phyloP scores from a whole-genome alignment of 2,113 vertebrate species.

The Pao palembangensis region DNA sequence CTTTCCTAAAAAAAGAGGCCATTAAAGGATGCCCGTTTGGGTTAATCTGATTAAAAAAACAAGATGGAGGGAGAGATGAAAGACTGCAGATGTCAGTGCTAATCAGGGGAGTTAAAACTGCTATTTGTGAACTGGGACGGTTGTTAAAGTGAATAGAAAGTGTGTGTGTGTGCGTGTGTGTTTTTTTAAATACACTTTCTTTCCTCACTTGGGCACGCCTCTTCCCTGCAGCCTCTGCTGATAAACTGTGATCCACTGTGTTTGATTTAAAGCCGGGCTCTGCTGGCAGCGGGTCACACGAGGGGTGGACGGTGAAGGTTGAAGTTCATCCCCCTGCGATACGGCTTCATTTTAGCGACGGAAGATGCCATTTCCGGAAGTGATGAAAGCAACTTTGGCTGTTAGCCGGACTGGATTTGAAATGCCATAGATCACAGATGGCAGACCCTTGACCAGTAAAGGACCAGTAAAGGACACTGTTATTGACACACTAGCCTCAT shows the following conservation, averaged over 20 bases:
- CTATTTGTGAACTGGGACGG: conserved; percentile 75
- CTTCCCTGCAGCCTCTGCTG: conserved; percentile 53
- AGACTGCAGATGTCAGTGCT: conserved; percentile 80
- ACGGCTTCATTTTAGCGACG: conserved; percentile 33
- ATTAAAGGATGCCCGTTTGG: conserved; percentile 88
- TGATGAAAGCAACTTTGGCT: conserved; percentile 46
- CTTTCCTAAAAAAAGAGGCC: conserved; percentile 74
- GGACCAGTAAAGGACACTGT: background rate
- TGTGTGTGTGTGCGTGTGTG: conserved; percentile 49
- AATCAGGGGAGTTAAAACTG: conserved; percentile 76
- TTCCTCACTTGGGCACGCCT: conserved; percentile 63
- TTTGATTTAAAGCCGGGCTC: conserved; percentile 47
- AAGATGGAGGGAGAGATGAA: conserved; percentile 82
- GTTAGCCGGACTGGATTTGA: conserved; percentile 36
- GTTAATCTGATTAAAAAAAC: conserved; percentile 82
- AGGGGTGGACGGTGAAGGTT: conserved; percentile 38
- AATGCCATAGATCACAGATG: background rate
- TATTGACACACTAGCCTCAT: conserved; percentile 9
- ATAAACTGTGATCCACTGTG: conserved; percentile 58
- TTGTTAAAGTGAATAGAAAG: conserved; percentile 71
- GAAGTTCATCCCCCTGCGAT: conserved; percentile 33
- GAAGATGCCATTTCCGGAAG: conserved; percentile 34
- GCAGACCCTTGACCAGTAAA: conserved; percentile 13
- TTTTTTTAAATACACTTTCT: conserved; percentile 36
- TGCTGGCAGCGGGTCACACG: conserved; percentile 51